A percentile compares a stretch with the other conserved stretches of the same genome.
These are phyloP conservation scores for Nothoprocta pentlandii DNA, from an alignment of 2,113 vertebrate genomes.

Conservation along the genomic window DNA sequence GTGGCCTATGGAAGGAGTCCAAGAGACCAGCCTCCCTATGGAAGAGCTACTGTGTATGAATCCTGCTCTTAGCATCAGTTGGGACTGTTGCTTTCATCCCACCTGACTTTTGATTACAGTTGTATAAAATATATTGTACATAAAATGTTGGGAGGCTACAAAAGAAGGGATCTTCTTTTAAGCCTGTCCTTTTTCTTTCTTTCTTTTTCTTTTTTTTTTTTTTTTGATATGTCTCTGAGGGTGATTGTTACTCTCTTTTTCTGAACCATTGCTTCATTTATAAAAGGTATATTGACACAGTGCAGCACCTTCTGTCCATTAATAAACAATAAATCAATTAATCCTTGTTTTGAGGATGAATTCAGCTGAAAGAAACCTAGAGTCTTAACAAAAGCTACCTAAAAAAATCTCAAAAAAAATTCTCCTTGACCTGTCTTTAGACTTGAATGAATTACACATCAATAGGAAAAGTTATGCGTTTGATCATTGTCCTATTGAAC, in stretches of 20 bases:
- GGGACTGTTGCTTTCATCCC: not conserved
- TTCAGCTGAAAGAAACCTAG: not conserved
- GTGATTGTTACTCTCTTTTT: not conserved
- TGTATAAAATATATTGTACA: not conserved
- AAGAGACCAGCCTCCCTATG: not conserved
- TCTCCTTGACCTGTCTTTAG: not conserved
- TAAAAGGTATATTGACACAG: not conserved
- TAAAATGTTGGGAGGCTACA: not conserved
- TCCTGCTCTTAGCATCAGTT: not conserved
- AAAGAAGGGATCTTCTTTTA: not conserved
- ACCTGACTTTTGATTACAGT: not conserved
- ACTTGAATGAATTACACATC: not conserved
- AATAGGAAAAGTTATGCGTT: not conserved
- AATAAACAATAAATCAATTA: constrained; percentile 10
- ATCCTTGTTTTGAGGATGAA: not conserved
- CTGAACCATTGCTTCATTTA: constrained; percentile 13
- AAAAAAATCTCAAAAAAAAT: not conserved
- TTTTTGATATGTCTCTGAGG: not conserved
- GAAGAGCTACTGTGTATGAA: not conserved
- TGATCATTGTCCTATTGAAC: not conserved
- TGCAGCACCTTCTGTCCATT: not conserved
- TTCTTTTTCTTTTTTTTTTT: not conserved
- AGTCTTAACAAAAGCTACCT: not conserved
- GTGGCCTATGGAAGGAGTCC: not conserved
- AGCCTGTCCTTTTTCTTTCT: not conserved